Evolutionary conservation across 2,888 invertebrate species (phyloP), one percentile per base, ranked within the genome.

Genomic region (Melanargia galathea): DNA sequence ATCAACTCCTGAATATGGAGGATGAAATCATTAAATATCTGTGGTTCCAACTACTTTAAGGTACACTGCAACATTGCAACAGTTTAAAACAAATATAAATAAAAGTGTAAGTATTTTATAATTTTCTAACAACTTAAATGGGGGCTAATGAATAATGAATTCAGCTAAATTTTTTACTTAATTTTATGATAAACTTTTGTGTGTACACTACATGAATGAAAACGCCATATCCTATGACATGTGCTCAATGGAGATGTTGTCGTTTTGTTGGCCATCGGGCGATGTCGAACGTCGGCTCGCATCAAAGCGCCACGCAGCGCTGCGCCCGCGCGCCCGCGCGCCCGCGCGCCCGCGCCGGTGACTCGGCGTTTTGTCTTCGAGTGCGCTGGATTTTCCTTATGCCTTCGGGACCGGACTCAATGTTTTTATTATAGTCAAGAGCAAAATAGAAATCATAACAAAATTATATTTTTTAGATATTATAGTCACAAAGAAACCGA

Each of bases 211-310:
- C 8, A 6, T 6, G 24, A 48, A 49, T 49, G 33, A 48, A 58
- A 69, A 60, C 70, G 81, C 81, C 78, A 70, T 30, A 63, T 74
- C 78, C 66, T 69, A 8, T 80, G 46, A 68, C 76, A 79, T 79
- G 67, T 38, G 67, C 76, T 76, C 65, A 58, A 51, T 57, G 62
- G 61, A 62, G 66, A 63, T 78, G 78, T 85, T 81, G 85, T 89
- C 87, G 87, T 89, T 89, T 90, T 89, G 87, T 88, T 84, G 83
- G 85, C 82, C 84, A 88, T 89, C 87, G 87, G 76, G 65, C 82
- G 87, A 83, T 83, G 88, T 86, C 86, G 88, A 88, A 84, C 81
- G 89, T 84, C 88, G 90, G 90, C 86, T 76, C 75, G 81, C 86
- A 86, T 90, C 90, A 90, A 90, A 90, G 90, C 79, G 75, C 77